Evolutionary conservation across 2,113 vertebrate genomes (phyloP), one percentile per base, ranked within the genome.

Genomic region (Heterochromis multidens): DNA sequence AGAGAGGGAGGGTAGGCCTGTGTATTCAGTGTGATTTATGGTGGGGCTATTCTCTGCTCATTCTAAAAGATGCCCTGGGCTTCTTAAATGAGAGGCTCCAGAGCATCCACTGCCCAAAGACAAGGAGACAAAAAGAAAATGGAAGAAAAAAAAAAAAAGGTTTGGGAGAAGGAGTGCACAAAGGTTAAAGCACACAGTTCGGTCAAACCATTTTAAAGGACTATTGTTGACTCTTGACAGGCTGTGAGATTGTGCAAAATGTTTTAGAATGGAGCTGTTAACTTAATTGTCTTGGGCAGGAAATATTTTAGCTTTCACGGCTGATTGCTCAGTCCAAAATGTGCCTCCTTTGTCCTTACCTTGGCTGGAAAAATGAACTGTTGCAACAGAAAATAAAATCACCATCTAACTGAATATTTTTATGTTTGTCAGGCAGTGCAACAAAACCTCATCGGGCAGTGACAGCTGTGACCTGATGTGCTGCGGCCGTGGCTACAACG

Each of bases 391-490:
- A 57, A 79, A 65, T 31, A 10, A 2, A n/a, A 58, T 31, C 19
- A 43, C 40, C 2, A 2, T 70, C 59, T 31, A 40, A 72, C 11
- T 17, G 11, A 31, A 12, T 29, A 63, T 43, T 79, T 54, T 7
- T 8, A 14, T 81, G 70, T 74, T 85, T 85, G 86, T 1, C 92
- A 99, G 99, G 91, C 99, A 99, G 84, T 99, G 99, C 96, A 99
- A 99, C 95, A 99, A 99, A 94, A 99, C 98, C 0, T 99, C 99
- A 2, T 94, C 96, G 0, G 99, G 99, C 91, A 99, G 98, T 0
- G 99, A 99, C 96, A 99, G 97, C 96, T 99, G 99, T 0, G 98
- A 99, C 93, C 90, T 99, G 96, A 99, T 99, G 99, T 99, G 99
- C 96, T 99, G 99, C 1, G 98, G 98, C 63, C 96, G 99, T 0